phyloP scores from a whole-genome alignment of 2,113 vertebrate genomes.

The Narcine bancroftii region DNA sequence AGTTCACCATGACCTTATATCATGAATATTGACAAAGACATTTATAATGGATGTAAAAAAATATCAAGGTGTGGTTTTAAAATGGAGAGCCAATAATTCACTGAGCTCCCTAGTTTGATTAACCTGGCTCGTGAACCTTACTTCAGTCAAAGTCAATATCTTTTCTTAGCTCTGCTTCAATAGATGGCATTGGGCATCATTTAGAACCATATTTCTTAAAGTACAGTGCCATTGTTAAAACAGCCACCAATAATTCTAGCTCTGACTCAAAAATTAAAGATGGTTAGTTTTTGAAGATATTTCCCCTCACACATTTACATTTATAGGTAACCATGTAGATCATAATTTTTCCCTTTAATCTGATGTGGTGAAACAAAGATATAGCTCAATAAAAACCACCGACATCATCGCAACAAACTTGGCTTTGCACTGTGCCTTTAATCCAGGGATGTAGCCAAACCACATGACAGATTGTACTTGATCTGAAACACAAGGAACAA shows the following conservation, averaged over 20 bases:
- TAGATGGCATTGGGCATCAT: neutral
- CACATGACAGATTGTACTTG: neutral
- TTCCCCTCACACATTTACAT: neutral
- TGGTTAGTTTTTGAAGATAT: neutral
- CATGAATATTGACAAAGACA: neutral
- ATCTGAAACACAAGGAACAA: neutral
- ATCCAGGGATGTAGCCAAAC: neutral
- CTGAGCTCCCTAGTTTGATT: neutral
- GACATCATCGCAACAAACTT: neutral
- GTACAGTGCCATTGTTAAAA: neutral
- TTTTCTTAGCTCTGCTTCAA: neutral
- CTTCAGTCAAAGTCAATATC: neutral
- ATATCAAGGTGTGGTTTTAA: neutral
- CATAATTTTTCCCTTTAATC: neutral
- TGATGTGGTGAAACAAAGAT: neutral
- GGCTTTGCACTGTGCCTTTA: neutral
- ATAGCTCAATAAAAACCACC: neutral
- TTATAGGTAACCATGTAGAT: neutral
- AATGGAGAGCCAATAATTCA: neutral
- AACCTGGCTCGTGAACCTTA: neutral
- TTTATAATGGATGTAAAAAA: neutral
- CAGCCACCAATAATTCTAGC: neutral
- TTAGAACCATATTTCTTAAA: neutral
- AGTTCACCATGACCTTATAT: neutral
- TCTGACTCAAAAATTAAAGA: neutral